phyloP scores from a whole-genome alignment of 2,888 invertebrate genomes.

The Papilio gigon region DNA sequence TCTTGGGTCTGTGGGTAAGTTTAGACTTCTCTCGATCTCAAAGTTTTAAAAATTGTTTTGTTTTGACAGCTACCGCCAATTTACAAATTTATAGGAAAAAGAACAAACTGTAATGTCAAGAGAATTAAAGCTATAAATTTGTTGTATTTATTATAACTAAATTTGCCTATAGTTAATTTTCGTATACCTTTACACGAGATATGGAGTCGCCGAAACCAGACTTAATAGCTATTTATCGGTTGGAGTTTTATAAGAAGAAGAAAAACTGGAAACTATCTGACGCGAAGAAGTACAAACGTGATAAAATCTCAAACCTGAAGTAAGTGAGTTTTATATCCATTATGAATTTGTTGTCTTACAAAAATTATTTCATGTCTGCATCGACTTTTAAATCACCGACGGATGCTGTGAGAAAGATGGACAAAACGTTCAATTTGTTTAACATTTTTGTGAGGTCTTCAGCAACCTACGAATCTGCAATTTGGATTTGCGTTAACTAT shows the following conservation, averaged over 20 bases:
- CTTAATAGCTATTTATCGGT: conserved; percentile 57
- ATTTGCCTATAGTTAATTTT: conserved; percentile 17
- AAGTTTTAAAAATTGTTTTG: neutral
- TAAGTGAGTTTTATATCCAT: too few species aligned
- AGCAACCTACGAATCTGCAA: too few species aligned
- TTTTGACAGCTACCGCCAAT: conserved; percentile 23
- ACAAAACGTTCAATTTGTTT: neutral
- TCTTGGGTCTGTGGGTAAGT: neutral
- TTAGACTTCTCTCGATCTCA: neutral
- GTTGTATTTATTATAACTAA: conserved; percentile 8
- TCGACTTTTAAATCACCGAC: neutral
- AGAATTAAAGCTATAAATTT: conserved; percentile 16
- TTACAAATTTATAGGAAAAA: conserved; percentile 9
- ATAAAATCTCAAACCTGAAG: conserved; percentile 44
- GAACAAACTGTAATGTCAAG: conserved; percentile 14
- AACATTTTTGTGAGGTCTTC: neutral
- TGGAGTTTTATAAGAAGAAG: conserved; percentile 66
- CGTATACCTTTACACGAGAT: conserved; percentile 32
- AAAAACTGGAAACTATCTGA: conserved; percentile 61
- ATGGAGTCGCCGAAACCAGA: conserved; percentile 47
- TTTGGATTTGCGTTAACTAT: too few species aligned
- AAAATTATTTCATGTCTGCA: neutral
- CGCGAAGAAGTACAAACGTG: conserved; percentile 41
- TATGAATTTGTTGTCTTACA: too few species aligned
- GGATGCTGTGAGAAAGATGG: neutral